Conservation (phyloP, 2,113 vertebrate genomes). For the Ascaphus truei region DNA sequence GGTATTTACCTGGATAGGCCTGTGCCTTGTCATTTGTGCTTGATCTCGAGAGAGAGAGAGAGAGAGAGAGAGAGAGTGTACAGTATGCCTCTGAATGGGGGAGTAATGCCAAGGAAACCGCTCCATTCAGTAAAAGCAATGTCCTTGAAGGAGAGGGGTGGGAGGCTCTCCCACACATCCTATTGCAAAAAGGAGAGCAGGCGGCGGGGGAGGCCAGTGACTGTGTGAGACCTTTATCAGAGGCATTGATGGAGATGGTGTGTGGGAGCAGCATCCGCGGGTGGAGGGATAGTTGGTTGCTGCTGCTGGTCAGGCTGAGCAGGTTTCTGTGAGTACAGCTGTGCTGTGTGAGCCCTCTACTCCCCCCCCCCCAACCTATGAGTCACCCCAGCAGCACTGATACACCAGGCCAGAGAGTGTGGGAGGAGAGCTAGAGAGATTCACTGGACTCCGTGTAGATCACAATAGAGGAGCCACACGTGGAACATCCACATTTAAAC, state of each 20-base stretch:
- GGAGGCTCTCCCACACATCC: neutral
- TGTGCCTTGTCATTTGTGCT: neutral
- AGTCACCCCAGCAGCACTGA: conserved; percentile 21
- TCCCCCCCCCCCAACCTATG: conserved; percentile 14
- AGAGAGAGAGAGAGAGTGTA: too few species aligned
- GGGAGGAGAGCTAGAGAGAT: conserved; percentile 7
- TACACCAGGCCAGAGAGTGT: neutral
- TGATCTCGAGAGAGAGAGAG: neutral
- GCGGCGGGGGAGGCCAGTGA: neutral
- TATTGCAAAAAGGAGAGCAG: conserved; percentile 1
- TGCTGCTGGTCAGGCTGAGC: neutral
- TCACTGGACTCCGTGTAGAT: neutral
- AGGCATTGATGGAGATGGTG: conserved; percentile 9
- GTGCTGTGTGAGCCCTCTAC: conserved; percentile 1
- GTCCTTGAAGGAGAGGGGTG: neutral
- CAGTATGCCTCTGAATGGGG: neutral
- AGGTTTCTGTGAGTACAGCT: neutral
- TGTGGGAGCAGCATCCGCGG: conserved; percentile 4
- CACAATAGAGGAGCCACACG: neutral
- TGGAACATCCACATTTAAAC: neutral
- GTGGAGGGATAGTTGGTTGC: conserved; percentile 14
- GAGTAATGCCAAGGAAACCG: too few species aligned
- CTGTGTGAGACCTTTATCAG: conserved; percentile 11
- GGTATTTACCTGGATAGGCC: neutral
- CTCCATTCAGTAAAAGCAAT: neutral